Conservation (phyloP, 2,888 invertebrate genomes). For the Melikaiella ostensackeni region DNA sequence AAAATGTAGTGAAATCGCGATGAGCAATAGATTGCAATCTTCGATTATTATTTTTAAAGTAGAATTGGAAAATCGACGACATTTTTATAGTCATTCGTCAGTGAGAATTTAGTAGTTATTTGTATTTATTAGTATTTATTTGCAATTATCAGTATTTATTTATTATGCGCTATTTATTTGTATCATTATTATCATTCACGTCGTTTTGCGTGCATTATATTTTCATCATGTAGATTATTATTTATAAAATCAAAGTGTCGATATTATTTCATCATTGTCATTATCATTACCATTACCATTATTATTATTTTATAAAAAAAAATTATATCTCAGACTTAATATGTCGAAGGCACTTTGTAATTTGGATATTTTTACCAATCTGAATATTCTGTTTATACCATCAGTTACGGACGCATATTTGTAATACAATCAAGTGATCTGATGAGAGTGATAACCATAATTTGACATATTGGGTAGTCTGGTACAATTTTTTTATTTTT, state of each 20-base stretch:
- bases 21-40: conserved; percentile 18
- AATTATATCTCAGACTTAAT: too few relatives aligned
- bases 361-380: too few relatives aligned
- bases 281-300: not conserved
- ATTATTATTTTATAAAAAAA: conserved; percentile 46
- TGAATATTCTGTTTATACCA: too few relatives aligned
- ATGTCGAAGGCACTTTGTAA: too few relatives aligned
- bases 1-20: not conserved
- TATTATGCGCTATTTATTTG: not conserved
- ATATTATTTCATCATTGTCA: not conserved
- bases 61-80: not conserved
- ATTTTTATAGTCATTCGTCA: not conserved
- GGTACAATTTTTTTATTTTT: too few relatives aligned
- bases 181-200: not conserved
- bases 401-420: too few relatives aligned
- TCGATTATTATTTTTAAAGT: conserved; percentile 19
- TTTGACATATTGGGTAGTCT: too few relatives aligned
- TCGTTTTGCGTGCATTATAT: not conserved
- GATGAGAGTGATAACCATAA: too few relatives aligned
- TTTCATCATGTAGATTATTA: not conserved
- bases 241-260: not conserved
- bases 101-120: not conserved
- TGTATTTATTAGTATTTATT: conserved; percentile 4
- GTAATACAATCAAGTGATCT: too few relatives aligned
- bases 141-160: not conserved